Evolutionary conservation across 2,113 vertebrate genomes (phyloP).

Genomic region (Tringa solitaria): DNA sequence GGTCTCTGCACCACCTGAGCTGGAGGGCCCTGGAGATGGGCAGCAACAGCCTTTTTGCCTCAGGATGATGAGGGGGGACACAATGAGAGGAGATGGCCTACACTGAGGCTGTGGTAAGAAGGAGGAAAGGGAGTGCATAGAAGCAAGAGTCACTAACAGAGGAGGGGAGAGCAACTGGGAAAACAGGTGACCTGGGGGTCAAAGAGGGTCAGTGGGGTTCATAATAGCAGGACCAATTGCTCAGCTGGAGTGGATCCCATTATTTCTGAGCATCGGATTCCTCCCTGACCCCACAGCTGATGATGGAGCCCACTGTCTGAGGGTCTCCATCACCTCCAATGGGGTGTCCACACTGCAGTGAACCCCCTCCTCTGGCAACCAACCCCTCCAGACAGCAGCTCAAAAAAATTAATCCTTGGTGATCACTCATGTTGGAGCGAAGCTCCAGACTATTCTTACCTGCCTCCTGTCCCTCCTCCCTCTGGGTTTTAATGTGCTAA

Average conservation of each 20-base stretch:
- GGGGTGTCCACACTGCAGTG: neutral
- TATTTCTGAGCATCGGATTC: neutral
- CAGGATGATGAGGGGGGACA: neutral
- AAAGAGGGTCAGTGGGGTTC: neutral
- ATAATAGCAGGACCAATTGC: neutral
- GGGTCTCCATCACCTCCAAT: neutral
- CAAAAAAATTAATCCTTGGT: neutral
- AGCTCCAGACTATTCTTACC: neutral
- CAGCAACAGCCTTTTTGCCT: neutral
- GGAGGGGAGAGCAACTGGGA: neutral
- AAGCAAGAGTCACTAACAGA: neutral
- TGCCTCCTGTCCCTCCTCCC: neutral
- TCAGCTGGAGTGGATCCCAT: neutral
- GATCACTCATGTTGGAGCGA: neutral
- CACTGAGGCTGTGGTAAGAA: neutral
- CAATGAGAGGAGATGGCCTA: fast-evolving
- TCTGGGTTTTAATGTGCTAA: neutral
- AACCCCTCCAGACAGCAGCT: neutral
- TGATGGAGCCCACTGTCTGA: neutral
- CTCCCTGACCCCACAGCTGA: neutral
- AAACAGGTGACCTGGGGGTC: neutral
- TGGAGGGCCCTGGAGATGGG: neutral
- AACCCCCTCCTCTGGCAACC: neutral
- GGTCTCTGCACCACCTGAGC: neutral
- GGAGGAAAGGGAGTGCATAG: neutral